Evolutionary conservation across 2,797 vertebrate genomes (phyloP), one percentile per base, ranked within the genome.

Genomic region (Silurus aristotelis): DNA sequence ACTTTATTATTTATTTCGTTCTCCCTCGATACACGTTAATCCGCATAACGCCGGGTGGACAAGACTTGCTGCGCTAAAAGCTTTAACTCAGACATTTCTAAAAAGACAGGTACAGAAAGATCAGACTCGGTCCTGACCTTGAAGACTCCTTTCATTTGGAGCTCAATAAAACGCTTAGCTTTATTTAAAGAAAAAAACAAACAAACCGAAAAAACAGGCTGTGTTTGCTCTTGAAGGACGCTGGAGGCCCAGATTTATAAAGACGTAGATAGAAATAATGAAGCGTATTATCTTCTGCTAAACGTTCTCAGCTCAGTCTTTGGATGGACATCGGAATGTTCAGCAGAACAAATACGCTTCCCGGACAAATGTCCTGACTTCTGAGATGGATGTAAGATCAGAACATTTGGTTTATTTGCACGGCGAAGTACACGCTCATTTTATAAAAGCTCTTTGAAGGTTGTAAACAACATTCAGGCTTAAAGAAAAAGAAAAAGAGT

Each of bases 71-170:
- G 3, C n/a, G 8, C 61, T 38, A 43, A 27, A 78, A 22, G 75
- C 17, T 60, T 77, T 25, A 9, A 7, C 52, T 27, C 17, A 7
- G n/a, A 56, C 7, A 8, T 75, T 38, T 38, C 31, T 46, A 25
- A 58, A 31, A 38, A 66, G 81, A 81, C 58, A 15, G 46, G 19
- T 48, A 19, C 38, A 38, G 38, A 38, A 38, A 38, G 70, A 27
- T 66, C 71, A 77, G 22, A 72, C 52, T 66, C 52, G 22, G n/a
- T 27, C 79, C 8, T 75, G 79, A 81, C 84, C 71, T 82, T 76
- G 70, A 85, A 72, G 55, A 68, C 77, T 46, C 78, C 38, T 31
- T 77, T 48, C 48, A 84, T 38, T 8, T 72, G 56, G 25, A 46
- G 15, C 27, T 4, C 61, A 58, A 19, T 15, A 15, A 12, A 46